A percentile compares a stretch with the other conserved stretches of the same genome.
Conservation (phyloP, 2,113 vertebrate species). For the Bostrychus sinensis region DNA sequence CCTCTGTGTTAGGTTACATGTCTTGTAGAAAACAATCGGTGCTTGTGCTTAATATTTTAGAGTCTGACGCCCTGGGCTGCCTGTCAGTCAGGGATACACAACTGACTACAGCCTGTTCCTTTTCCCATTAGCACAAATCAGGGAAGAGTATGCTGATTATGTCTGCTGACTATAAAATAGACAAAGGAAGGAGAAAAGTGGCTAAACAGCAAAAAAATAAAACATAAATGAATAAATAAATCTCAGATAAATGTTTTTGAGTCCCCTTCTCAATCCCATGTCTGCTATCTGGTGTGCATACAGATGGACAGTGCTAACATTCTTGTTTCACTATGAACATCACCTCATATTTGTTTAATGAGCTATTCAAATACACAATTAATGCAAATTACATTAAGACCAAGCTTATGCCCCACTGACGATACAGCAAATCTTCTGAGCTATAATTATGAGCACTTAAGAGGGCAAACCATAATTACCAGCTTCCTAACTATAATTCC, state of each 20-base stretch:
- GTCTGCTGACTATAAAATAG: slow-evolving; percentile 48
- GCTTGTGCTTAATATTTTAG: slow-evolving; percentile 88
- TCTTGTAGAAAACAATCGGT: slow-evolving; percentile 88
- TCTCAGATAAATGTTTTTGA: slow-evolving; percentile 13
- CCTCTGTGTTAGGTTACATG: slow-evolving; percentile 85
- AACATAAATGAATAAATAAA: slow-evolving; percentile 32
- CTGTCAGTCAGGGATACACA: slow-evolving; percentile 83
- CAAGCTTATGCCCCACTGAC: neutral
- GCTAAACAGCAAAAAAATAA: slow-evolving; percentile 26
- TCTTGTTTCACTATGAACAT: slow-evolving; percentile 52
- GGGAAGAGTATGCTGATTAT: slow-evolving; percentile 68
- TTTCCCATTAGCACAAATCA: slow-evolving; percentile 81
- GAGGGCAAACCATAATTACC: slow-evolving; percentile 3
- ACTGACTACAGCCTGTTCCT: slow-evolving; percentile 50
- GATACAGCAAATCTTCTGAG: neutral
- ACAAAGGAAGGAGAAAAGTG: slow-evolving; percentile 31
- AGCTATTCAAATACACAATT: slow-evolving; percentile 18
- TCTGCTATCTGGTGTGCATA: slow-evolving; percentile 40
- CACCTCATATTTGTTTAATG: slow-evolving; percentile 53
- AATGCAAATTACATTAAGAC: neutral
- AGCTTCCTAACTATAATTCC: neutral
- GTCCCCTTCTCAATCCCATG: slow-evolving; percentile 35
- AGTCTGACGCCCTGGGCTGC: slow-evolving; percentile 82
- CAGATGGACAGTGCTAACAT: slow-evolving; percentile 38
- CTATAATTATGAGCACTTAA: slow-evolving; percentile 4